Percentiles rank a stretch among this genome's conserved stretches.
Conservation (phyloP, 2,888 invertebrate species). For the Epicampocera succincta region DNA sequence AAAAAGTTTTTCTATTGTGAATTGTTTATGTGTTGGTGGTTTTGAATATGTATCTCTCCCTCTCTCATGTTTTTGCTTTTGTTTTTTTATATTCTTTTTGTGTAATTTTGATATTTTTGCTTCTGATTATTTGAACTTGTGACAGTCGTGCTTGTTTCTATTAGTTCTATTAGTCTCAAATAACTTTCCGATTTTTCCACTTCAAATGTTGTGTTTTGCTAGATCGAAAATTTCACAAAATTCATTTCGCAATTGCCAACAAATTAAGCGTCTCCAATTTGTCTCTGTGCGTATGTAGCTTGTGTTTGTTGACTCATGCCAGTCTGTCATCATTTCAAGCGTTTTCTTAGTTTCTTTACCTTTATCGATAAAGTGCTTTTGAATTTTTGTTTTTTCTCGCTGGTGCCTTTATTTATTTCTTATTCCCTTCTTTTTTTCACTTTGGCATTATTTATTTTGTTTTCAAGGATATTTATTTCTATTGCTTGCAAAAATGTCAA, state of each 20-base stretch:
- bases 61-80: conserved; percentile 1
- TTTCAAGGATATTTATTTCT: conserved; percentile 64
- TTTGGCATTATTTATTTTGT: conserved; percentile 27
- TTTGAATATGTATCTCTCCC: conserved; percentile 18
- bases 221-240: conserved; percentile 14
- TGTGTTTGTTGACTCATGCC: conserved; percentile 60
- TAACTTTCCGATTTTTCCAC: conserved; percentile 58
- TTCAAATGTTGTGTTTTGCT: not conserved
- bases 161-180: conserved; percentile 16
- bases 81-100: conserved; percentile 6
- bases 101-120: conserved; percentile 51
- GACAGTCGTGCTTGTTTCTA: conserved; percentile 4
- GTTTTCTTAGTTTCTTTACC: conserved; percentile 21
- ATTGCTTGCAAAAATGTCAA: conserved; percentile 55
- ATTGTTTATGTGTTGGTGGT: conserved; percentile 22
- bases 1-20: conserved; percentile 5
- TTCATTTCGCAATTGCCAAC: conserved; percentile 17
- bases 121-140: conserved; percentile 3
- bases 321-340: conserved; percentile 5
- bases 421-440: conserved; percentile 32
- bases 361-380: conserved; percentile 6
- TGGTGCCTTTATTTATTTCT: conserved; percentile 14
- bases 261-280: conserved; percentile 35
- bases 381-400: not conserved
- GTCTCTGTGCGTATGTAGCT: conserved; percentile 30